Evolutionary conservation across 2,888 invertebrate genomes (phyloP), one percentile per base, ranked within the genome.

Genomic region (Julus scandinavius): DNA sequence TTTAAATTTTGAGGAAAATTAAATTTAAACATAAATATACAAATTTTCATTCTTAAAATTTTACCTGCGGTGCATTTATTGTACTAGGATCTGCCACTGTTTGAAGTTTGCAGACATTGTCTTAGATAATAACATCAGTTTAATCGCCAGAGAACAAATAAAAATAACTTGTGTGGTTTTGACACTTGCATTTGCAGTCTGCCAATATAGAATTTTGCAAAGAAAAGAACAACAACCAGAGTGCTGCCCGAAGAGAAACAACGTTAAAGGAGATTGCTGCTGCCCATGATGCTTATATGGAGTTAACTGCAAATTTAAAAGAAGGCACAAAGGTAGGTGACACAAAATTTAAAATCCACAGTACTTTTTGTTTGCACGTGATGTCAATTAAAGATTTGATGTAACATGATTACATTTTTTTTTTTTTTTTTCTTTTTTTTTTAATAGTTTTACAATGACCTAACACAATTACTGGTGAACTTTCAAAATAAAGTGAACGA

Each of bases 401-500:
- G 87, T 15, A 72, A 63, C 20, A 63, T 72, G 13, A 20, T 87
- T 29, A 29, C 29, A 29, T 29, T 29, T 29, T 29, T 72, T 29
- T 85, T 41, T 85, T 29, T 40, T 40, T 45, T 29, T 49, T 84
- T 86, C n/a, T 88, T 63, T 40, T 85, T 58, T 89, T 80, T 50
- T 84, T 58, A n/a, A n/a, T 91, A 93, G 93, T 94, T 94, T 91
- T 94, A 94, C 91, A 94, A 93, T 90, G 94, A 94, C 90, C 91
- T 94, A 89, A 94, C 94, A 6, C 94, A 98, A 94, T 93, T 99
- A 91, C 93, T 99, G 92, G 95, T 99, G 29, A 96, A 96, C 88
- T 97, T 98, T 93, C 99, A 99, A 94, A 98, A 97, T 93, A 99
- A 99, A 93, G 97, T 99, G 89, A 96, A 96, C 9, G 99, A 99